These are phyloP conservation scores for Micrastur ruficollis DNA, from an alignment of 2,797 vertebrate species.

Conservation along the genomic window DNA sequence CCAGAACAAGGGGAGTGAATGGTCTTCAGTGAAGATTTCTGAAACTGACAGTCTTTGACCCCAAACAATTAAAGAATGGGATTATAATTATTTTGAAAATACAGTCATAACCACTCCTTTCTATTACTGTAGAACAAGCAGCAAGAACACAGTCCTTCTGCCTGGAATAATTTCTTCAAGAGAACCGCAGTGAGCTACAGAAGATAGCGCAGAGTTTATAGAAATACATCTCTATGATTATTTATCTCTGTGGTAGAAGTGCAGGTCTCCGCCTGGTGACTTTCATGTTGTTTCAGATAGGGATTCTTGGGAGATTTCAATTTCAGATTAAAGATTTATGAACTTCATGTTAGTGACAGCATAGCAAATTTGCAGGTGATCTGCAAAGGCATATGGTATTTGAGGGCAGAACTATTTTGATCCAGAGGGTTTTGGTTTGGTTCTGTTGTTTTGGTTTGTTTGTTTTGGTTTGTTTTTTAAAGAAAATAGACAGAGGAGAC, in stretches of 20 bases:
- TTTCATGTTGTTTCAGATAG: background rate
- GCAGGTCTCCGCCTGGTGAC: background rate
- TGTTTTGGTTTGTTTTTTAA: rapidly evolving
- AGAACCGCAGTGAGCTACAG: background rate
- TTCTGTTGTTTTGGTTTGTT: background rate
- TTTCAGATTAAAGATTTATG: conserved; percentile 18
- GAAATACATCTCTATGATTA: background rate
- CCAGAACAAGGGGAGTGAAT: background rate
- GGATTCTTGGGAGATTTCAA: background rate
- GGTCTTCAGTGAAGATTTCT: background rate
- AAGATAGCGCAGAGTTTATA: background rate
- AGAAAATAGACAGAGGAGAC: background rate
- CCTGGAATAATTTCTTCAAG: background rate
- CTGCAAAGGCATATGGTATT: background rate
- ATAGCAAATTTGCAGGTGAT: background rate
- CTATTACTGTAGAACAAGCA: background rate
- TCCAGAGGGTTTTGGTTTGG: background rate
- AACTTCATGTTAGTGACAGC: background rate
- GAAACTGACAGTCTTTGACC: background rate
- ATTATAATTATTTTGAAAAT: background rate
- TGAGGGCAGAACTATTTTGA: background rate
- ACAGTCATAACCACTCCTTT: background rate
- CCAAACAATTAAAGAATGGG: background rate
- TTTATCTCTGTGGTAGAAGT: background rate
- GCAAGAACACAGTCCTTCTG: background rate